These are phyloP conservation scores for Catostomus latipinnis DNA, from an alignment of 2,797 vertebrate genomes.

Conservation along the genomic window DNA sequence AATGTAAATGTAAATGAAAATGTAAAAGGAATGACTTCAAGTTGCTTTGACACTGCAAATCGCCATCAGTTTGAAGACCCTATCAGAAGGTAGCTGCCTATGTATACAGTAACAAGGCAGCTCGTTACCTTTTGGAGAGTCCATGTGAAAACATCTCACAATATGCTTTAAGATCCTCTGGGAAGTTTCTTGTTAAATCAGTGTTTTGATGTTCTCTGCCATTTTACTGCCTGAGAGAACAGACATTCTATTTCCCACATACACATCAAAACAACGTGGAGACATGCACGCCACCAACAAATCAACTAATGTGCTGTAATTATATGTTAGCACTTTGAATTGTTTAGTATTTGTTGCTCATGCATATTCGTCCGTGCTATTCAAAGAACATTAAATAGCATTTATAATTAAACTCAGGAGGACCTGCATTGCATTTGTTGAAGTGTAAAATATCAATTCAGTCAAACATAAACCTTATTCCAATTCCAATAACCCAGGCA, in stretches of 20 bases:
- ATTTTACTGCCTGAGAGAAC: conserved; percentile 69
- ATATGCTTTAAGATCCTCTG: conserved; percentile 42
- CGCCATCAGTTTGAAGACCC: no score
- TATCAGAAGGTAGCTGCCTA: not conserved
- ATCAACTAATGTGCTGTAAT: conserved; percentile 46
- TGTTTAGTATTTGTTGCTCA: conserved; percentile 25
- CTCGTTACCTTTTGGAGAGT: conserved; percentile 1
- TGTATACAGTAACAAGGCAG: not conserved
- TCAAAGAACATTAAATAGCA: conserved; percentile 43
- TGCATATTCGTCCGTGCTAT: conserved; percentile 28
- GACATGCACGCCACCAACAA: conserved; percentile 39
- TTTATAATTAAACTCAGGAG: conserved; percentile 19
- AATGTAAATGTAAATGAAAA: no score
- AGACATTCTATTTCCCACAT: conserved; percentile 55
- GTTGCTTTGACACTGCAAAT: no score
- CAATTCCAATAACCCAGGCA: conserved; percentile 3
- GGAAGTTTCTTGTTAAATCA: conserved; percentile 48
- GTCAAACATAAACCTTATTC: conserved; percentile 27
- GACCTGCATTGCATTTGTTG: not conserved
- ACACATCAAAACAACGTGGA: conserved; percentile 48
- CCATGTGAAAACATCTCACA: conserved; percentile 6
- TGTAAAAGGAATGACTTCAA: no score
- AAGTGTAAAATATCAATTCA: conserved; percentile 24
- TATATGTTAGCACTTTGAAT: conserved; percentile 36
- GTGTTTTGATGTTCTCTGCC: conserved; percentile 57